These are phyloP conservation scores for Mimachlamys varia DNA, from an alignment of 2,888 invertebrate genomes.

Conservation along the genomic window DNA sequence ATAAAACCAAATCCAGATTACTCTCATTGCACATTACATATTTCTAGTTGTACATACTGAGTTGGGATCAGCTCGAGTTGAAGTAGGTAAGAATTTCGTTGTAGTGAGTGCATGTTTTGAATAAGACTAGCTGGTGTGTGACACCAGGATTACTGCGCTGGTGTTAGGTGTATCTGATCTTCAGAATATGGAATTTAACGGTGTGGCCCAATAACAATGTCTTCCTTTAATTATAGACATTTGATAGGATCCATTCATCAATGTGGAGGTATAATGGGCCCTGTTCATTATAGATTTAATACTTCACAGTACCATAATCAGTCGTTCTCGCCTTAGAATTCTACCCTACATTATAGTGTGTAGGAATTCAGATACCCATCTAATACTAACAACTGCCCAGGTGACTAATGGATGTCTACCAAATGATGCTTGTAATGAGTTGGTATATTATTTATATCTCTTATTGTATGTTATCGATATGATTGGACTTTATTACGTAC, in stretches of 20 bases:
- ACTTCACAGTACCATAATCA: conserved; percentile 22
- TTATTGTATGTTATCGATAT: not conserved
- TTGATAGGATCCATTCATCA: conserved; percentile 34
- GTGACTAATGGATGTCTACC: not conserved
- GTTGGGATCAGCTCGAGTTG: not conserved
- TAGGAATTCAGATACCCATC: not conserved
- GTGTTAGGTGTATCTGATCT: not conserved
- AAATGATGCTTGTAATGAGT: not conserved
- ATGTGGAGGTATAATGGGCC: not conserved
- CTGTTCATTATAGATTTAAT: not conserved
- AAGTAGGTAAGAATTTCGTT: not conserved
- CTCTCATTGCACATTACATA: not conserved
- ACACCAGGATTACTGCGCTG: not conserved
- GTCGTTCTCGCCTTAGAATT: not conserved
- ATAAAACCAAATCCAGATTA: too few species aligned
- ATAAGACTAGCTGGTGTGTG: not conserved
- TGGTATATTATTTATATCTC: not conserved
- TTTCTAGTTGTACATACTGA: not conserved
- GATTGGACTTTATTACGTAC: too few species aligned
- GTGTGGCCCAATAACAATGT: conserved; percentile 19
- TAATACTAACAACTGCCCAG: not conserved
- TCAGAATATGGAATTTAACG: conserved; percentile 28
- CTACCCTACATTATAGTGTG: not conserved
- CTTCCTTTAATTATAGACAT: conserved; percentile 23
- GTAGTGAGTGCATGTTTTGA: conserved; percentile 3